Base-by-base conservation (phyloP, 2,797 vertebrate species). In the Lates japonicus region DNA sequence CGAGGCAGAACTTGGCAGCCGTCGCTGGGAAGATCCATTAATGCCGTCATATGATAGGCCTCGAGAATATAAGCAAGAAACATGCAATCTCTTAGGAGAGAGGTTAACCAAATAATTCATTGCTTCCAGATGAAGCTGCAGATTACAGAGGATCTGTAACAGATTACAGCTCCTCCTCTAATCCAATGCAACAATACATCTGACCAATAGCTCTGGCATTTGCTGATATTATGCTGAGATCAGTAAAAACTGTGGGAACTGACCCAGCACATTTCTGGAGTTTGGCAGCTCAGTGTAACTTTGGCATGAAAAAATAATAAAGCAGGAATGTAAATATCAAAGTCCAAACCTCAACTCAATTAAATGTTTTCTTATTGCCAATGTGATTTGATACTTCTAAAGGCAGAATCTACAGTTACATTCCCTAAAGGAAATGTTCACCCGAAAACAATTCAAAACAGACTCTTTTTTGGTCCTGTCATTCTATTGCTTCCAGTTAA, bases 91-190 rank as follows among this genome's bases (percentile, higher is more conserved):
- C 74, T 60, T 25, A 61, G 83, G 68, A 80, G 58, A 59, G 70
- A 78, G 81, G 85, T 83, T 69, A 80, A 87, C 79, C 84, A 80
- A 84, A 88, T 91, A 79, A 88, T 91, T 88, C 37, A 88, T 87
- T 60, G 74, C 73, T 85, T 82, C 81, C 84, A 87, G 86, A 90
- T 88, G 83, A 89, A 67, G 77, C 62, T 0, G 59, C 52, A 84
- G 83, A 90, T 87, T 83, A 83, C 35, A 37, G 58, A 62, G 59
- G 61, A 74, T 73, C 76, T 72, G 78, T 71, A 78, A 82, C 74
- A 78, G 58, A 81, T 83, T 79, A 63, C 78, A 49, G 73, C 44
- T 77, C 60, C 41, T 59, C 54, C 12, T 55, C 39, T 76, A 74
- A 85, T 80, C 71, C 35, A 31, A 16, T 0, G 41, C 59, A 55